Conservation (phyloP, 2,888 invertebrate genomes). For the Ornithoptera alexandrae region DNA sequence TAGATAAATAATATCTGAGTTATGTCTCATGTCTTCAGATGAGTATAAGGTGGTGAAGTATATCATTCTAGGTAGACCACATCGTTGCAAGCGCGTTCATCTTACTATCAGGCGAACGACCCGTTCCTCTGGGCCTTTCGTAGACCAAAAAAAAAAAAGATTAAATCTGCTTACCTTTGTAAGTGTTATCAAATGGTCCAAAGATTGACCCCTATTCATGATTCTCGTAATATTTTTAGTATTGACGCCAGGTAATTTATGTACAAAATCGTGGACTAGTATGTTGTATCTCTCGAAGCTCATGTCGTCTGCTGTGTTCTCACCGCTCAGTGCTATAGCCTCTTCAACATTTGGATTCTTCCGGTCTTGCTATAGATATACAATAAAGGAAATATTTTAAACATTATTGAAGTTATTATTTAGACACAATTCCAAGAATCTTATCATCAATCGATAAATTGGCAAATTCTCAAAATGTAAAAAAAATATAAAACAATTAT, state of each 20-base stretch:
- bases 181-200: conserved; percentile 82
- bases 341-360: conserved; percentile 87
- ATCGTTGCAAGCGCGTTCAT: too few species aligned
- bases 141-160: too few species aligned
- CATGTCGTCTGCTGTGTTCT: conserved; percentile 81
- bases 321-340: conserved; percentile 86
- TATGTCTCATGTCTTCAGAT: too few species aligned
- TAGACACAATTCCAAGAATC: background rate
- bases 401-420: background rate
- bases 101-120: too few species aligned
- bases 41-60: too few species aligned
- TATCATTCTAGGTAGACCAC: too few species aligned
- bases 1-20: too few species aligned
- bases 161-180: conserved; percentile 67
- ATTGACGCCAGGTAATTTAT: conserved; percentile 92
- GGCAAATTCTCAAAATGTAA: too few species aligned
- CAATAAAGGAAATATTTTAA: conserved; percentile 17
- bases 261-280: conserved; percentile 88
- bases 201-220: conserved; percentile 85
- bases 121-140: too few species aligned
- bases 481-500: too few species aligned
- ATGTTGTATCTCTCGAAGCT: conserved; percentile 84
- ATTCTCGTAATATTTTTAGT: conserved; percentile 90
- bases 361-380: conserved; percentile 83
- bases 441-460: too few species aligned